Evolutionary conservation across 1,140 invertebrate genomes (phyloP), one percentile per base, ranked within the genome.

Genomic region (Epicauta chinensis): DNA sequence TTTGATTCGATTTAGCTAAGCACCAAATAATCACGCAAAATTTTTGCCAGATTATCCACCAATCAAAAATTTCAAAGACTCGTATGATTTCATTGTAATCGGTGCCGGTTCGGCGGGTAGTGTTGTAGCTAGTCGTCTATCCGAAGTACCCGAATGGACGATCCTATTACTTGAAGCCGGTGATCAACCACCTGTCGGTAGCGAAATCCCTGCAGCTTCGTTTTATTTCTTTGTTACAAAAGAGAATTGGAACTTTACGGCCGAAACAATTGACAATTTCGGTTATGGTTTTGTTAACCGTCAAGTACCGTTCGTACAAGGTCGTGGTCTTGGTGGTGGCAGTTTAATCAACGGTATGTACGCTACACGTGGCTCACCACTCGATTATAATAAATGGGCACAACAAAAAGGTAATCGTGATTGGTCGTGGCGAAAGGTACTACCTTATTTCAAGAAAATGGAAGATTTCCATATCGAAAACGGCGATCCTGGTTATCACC

Each of bases 261-360:
- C 81, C 82, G 83, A 86, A 55, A 79, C 81, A 1, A 81, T 89
- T 55, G 55, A 72, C 5, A 77, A 77, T 53, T 80, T 82, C 6
- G 86, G 84, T 46, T 73, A 78, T 34, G 76, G 76, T 36, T 75
- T 81, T 72, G 59, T 66, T 15, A 69, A 73, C 12, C 65, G 71
- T 17, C 65, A 69, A 16, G 83, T 81, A 57, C 76, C 71, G 32
- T 76, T 80, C 74, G 81, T 81, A 0, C 67, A 79, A 43, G 82
- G 83, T 1, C 79, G 75, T 57, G 80, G 76, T 0, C 62, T 87
- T 2, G 90, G 90, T 1, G 91, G 91, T 1, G 79, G 82, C 1
- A 87, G 84, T n/a, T 80, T 87, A 6, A 80, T 93, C 16, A 93
- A 95, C 66, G 90, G 85, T 50, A 92, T 94, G 89, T 83, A 92